A percentile compares a stretch with the other conserved stretches of the same genome.
These are phyloP conservation scores for Tanypteryx hageni DNA, from an alignment of 2,888 invertebrate genomes.

Conservation along the genomic window DNA sequence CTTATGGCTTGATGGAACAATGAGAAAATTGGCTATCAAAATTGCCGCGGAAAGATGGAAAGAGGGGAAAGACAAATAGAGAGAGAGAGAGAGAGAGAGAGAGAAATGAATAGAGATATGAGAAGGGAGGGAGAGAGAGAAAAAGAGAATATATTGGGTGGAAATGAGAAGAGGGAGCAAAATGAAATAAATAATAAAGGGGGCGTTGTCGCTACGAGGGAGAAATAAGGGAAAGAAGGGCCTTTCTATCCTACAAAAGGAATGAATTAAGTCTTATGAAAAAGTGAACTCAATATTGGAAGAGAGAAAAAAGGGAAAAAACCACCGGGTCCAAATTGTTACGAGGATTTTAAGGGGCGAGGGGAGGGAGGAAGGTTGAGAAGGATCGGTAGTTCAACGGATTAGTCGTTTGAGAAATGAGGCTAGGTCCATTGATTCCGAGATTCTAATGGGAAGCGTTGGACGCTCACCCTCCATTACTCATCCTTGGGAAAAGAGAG, in stretches of 20 bases:
- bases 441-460: background rate
- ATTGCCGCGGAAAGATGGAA: background rate
- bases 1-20: background rate
- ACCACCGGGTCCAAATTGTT: background rate
- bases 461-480: background rate
- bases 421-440: background rate
- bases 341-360: background rate
- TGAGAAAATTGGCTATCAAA: background rate
- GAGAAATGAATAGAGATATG: background rate
- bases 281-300: constrained; percentile 12
- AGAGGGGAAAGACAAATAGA: background rate
- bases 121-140: background rate
- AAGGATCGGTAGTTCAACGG: background rate
- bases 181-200: too few relatives aligned
- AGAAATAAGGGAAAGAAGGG: background rate
- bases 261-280: constrained; percentile 13
- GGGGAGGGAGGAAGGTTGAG: background rate
- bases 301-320: background rate
- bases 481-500: background rate
- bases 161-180: background rate
- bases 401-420: constrained; percentile 3
- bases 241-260: background rate
- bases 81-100: background rate
- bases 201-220: background rate
- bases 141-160: background rate